Evolutionary conservation across 2,113 vertebrate species (phyloP), one percentile per base, ranked within the genome.

Genomic region (Chloebia gouldiae): DNA sequence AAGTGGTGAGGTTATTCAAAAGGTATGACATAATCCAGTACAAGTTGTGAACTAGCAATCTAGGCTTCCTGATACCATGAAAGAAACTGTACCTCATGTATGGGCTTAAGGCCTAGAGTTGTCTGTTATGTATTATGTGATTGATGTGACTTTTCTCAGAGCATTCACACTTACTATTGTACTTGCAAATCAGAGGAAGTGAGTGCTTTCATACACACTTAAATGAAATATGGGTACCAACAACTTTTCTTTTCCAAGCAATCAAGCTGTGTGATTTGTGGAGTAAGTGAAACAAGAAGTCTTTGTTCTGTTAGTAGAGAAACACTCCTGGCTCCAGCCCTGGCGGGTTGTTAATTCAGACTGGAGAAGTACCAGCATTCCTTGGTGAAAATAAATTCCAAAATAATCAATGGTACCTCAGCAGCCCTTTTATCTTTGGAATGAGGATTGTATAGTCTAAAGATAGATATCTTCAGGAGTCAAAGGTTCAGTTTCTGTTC

Each of bases 351-450:
- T 81, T 64, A 81, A 86, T 96, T 97, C 70, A 95, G 73, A 57
- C 37, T 84, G 77, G 73, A 91, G 75, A 76, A 39, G 66, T 72
- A 79, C 83, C 22, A 90, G 66, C 77, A 94, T 85, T 93, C 51
- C 94, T 88, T 92, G 90, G 61, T 91, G 69, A 93, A 96, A 97
- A 86, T 68, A 56, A 69, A 87, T 96, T 95, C 73, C 81, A 94
- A 60, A 90, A 77, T 49, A 94, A 92, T 93, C 78, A 77, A 18
- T 91, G 91, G 63, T 69, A 93, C 66, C 35, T 95, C 88, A 84
- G 63, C 42, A 91, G 53, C 49, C 30, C 69, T 96, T 96, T 96
- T 60, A 82, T 84, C 77, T 90, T 61, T 37, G 6, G 15, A 72
- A 90, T 61, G 51, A 63, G 61, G 88, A 91, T n/a, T 60, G 65